A percentile compares a stretch with the other conserved stretches of the same genome.
These are phyloP conservation scores for Chelidonichthys spinosus DNA, from an alignment of 2,797 vertebrate genomes.

Conservation along the genomic window DNA sequence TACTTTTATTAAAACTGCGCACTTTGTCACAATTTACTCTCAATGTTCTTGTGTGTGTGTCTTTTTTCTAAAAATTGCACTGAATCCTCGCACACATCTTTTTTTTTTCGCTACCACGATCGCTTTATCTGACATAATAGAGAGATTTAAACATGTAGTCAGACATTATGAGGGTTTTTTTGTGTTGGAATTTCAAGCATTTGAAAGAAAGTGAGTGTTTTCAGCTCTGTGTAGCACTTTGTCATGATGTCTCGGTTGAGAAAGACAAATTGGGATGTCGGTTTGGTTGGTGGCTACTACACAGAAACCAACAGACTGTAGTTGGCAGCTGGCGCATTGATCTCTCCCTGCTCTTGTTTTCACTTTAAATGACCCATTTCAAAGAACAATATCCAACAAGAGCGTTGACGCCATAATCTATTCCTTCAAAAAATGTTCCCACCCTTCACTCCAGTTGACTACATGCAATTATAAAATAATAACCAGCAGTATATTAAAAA, in stretches of 20 bases:
- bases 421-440: background rate
- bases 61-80: too few species aligned
- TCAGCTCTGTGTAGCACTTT: background rate
- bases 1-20: too few species aligned
- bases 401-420: background rate
- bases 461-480: background rate
- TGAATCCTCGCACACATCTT: too few species aligned
- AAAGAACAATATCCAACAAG: background rate
- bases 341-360: background rate
- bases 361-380: background rate
- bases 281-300: background rate
- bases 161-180: background rate
- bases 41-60: too few species aligned
- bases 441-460: background rate
- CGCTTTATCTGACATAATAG: background rate
- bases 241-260: conserved; percentile 1
- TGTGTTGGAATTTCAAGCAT: background rate
- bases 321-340: background rate
- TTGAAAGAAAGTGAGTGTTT: background rate
- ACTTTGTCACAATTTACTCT: too few species aligned
- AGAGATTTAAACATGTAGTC: background rate
- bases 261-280: background rate
- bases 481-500: background rate
- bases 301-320: background rate
- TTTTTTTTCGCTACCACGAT: background rate